Evolutionary conservation across 2,113 vertebrate genomes (phyloP).

Genomic region (Suncus etruscus): DNA sequence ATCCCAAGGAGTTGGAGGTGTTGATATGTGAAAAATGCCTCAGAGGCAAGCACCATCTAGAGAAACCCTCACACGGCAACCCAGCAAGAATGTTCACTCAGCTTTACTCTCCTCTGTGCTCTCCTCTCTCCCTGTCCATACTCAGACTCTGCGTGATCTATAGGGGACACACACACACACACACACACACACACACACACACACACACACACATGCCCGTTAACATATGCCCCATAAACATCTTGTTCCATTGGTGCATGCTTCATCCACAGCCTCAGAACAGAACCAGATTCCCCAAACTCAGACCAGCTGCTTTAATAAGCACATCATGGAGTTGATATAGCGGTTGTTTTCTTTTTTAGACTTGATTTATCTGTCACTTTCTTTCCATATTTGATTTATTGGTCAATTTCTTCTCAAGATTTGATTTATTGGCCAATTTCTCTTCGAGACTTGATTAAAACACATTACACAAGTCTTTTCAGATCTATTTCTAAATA

Average conservation of each 20-base stretch:
- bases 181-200: background rate
- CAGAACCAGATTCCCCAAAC: constrained; percentile 50
- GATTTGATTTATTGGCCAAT: constrained; percentile 86
- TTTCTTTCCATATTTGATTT: constrained; percentile 87
- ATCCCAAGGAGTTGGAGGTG: background rate
- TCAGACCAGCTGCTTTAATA: constrained; percentile 75
- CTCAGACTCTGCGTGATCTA: background rate
- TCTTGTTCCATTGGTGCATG: constrained; percentile 56
- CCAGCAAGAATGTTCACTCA: background rate
- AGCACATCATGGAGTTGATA: constrained; percentile 77
- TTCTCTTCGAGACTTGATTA: constrained; percentile 87
- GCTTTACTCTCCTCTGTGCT: background rate
- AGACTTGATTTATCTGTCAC: constrained; percentile 85
- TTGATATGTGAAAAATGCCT: fast-evolving
- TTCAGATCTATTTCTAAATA: constrained; percentile 86
- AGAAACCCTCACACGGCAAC: background rate
- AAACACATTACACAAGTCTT: constrained; percentile 84
- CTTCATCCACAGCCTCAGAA: constrained; percentile 37
- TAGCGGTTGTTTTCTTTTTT: constrained; percentile 82
- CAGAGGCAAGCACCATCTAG: background rate
- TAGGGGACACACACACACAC: background rate
- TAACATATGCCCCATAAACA: background rate
- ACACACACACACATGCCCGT: background rate
- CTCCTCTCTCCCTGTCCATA: background rate
- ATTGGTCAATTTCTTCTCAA: constrained; percentile 85